Evolutionary conservation across 2,797 vertebrate species (phyloP).

Genomic region (Karalla daura): DNA sequence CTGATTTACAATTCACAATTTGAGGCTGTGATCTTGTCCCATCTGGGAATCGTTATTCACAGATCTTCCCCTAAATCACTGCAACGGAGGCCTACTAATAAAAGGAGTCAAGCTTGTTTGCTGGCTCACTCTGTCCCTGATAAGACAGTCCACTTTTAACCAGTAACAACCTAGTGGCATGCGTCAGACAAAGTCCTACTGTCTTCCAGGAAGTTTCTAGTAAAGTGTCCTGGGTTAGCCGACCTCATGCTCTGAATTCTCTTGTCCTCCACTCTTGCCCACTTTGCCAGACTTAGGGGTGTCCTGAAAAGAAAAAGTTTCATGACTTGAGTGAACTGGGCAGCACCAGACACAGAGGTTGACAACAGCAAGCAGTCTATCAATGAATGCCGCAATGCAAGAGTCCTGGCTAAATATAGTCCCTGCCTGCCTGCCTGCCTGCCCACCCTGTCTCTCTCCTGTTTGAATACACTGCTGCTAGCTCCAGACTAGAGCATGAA

Average conservation of each 20-base stretch:
- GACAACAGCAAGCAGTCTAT: slow-evolving; percentile 9
- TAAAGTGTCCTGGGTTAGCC: not conserved
- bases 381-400: slow-evolving; percentile 17
- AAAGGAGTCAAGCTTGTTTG: not conserved
- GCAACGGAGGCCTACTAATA: not conserved
- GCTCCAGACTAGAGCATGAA: slow-evolving; percentile 18
- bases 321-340: not conserved
- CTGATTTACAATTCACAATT: not conserved
- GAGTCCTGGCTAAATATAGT: slow-evolving; percentile 59
- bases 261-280: slow-evolving; percentile 82
- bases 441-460: slow-evolving; percentile 43
- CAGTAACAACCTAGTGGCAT: not conserved
- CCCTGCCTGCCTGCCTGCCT: too few relatives aligned
- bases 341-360: not conserved
- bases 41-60: not conserved
- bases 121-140: not conserved
- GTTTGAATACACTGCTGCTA: slow-evolving; percentile 46
- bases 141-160: not conserved
- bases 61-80: not conserved
- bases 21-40: not conserved
- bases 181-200: not conserved
- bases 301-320: slow-evolving; percentile 75
- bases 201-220: not conserved
- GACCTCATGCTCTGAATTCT: slow-evolving; percentile 86
- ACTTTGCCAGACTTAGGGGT: slow-evolving; percentile 83